phyloP scores from a whole-genome alignment of 2,113 vertebrate species.

The Pycnonotus jocosus region DNA sequence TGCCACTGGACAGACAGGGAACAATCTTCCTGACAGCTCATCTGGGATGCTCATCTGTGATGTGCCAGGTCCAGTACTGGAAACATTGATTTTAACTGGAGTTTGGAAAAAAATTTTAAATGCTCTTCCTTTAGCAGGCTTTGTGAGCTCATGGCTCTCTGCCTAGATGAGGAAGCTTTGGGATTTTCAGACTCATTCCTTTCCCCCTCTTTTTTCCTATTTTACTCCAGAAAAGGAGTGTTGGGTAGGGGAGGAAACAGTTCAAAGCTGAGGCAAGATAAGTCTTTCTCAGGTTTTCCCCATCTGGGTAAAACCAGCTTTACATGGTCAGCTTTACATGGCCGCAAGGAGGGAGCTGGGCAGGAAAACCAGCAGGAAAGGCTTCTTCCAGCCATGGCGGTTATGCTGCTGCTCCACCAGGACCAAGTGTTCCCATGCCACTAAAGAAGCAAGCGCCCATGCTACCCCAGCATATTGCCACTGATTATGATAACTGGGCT shows the following conservation, averaged over 20 bases:
- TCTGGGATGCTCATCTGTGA: not conserved
- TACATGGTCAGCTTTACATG: fast-evolving
- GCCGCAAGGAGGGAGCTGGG: not conserved
- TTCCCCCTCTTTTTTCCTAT: not conserved
- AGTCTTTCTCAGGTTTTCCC: not conserved
- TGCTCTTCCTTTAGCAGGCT: not conserved
- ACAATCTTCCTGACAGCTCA: not conserved
- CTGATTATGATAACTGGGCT: fast-evolving
- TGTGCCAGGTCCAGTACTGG: not conserved
- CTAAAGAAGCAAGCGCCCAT: fast-evolving
- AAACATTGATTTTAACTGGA: not conserved
- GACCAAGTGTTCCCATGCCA: not conserved
- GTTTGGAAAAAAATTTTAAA: not conserved
- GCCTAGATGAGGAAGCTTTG: not conserved
- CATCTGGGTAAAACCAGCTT: no score
- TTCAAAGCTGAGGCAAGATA: not conserved
- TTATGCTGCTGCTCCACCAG: not conserved
- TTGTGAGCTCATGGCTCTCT: not conserved
- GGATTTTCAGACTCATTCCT: not conserved
- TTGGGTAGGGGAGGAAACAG: not conserved
- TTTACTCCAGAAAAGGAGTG: not conserved
- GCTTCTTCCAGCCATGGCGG: fast-evolving
- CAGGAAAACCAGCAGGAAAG: not conserved
- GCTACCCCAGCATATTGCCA: not conserved
- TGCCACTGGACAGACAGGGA: fast-evolving